phyloP scores from a whole-genome alignment of 2,797 vertebrate genomes.

The Microctenopoma lineatum region DNA sequence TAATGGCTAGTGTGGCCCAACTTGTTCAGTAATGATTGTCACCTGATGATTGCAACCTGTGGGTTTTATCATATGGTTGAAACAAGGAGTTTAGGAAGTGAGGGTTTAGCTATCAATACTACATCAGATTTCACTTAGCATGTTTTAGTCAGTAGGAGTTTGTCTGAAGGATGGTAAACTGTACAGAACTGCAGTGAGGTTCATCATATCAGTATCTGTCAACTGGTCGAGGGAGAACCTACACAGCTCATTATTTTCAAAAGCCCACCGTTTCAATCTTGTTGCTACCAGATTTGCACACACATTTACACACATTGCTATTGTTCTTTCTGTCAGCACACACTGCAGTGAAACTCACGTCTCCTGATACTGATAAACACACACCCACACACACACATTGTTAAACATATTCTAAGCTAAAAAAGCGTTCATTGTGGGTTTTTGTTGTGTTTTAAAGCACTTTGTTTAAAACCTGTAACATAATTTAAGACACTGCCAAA shows the following conservation, averaged over 20 bases:
- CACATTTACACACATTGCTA: no score
- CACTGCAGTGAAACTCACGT: neutral
- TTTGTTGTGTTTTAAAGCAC: no score
- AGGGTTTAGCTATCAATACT: neutral
- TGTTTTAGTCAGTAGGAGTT: neutral
- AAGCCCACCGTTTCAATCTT: neutral
- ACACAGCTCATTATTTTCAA: constrained; percentile 12
- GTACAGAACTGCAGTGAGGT: neutral
- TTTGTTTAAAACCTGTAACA: neutral
- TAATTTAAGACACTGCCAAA: neutral
- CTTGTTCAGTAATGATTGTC: neutral
- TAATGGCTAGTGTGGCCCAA: no score
- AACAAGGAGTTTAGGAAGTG: neutral
- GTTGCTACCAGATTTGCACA: neutral
- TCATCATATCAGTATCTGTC: constrained; percentile 6
- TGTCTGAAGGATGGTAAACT: neutral
- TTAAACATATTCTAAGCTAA: neutral
- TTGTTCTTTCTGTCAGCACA: neutral
- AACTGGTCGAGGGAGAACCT: neutral
- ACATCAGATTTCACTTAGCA: neutral
- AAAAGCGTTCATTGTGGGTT: neutral
- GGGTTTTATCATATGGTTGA: neutral
- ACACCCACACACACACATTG: neutral
- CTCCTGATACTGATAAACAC: constrained; percentile 10
- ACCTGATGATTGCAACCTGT: no score